Percentiles rank a stretch among this genome's conserved stretches.
These are phyloP conservation scores for Embidobia sp. DNA, from an alignment of 2,888 invertebrate genomes.

Conservation along the genomic window DNA sequence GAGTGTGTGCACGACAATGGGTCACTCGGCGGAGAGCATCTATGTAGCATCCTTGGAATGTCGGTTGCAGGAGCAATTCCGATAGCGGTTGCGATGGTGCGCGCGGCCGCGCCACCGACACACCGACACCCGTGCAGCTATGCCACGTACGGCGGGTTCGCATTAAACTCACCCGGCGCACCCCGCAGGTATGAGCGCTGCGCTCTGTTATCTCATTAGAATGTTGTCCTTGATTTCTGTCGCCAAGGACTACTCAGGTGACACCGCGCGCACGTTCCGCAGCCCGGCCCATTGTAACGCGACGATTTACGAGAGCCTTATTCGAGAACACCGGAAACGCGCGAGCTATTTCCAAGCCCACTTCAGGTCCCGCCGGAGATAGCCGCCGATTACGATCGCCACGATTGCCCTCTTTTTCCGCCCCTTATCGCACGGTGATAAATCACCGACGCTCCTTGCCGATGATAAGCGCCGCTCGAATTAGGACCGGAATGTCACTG, in stretches of 20 bases:
- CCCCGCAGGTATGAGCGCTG: constrained; percentile 44
- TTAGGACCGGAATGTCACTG: too few relatives aligned
- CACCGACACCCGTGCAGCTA: constrained; percentile 15
- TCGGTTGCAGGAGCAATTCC: constrained; percentile 62
- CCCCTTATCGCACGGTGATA: constrained; percentile 38
- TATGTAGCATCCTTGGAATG: constrained; percentile 66
- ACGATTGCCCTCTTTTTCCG: constrained; percentile 21
- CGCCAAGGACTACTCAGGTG: constrained; percentile 49
- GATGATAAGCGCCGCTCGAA: constrained; percentile 39
- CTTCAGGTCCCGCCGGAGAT: constrained; percentile 26
- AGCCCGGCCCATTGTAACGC: constrained; percentile 18
- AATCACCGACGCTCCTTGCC: constrained; percentile 23
- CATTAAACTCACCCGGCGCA: constrained; percentile 48
- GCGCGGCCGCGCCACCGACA: constrained; percentile 30
- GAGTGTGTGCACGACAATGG: constrained; percentile 57
- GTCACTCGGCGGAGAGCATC: constrained; percentile 57
- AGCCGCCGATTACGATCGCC: constrained; percentile 27
- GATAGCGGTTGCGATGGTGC: constrained; percentile 53
- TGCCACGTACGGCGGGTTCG: constrained; percentile 29
- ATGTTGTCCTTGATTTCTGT: constrained; percentile 60
- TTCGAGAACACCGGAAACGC: constrained; percentile 29
- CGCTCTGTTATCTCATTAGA: constrained; percentile 57
- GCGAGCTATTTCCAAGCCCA: constrained; percentile 28
- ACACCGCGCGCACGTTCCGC: constrained; percentile 32
- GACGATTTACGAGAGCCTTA: constrained; percentile 38